phyloP scores from a whole-genome alignment of 2,113 vertebrate genomes.

The Bujurquina vittata region DNA sequence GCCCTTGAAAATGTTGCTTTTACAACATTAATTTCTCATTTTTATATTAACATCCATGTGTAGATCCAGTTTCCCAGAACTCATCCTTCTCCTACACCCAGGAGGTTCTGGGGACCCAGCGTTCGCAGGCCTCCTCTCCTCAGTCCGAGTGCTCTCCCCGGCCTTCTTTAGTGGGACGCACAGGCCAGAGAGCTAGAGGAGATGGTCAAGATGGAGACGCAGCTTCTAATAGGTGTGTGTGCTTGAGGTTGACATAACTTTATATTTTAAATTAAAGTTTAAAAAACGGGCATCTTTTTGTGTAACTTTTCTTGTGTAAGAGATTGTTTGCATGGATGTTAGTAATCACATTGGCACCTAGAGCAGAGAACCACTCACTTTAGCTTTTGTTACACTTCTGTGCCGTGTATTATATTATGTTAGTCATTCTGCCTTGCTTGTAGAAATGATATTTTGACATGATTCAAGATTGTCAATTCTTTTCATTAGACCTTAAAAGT shows the following conservation, averaged over 20 bases:
- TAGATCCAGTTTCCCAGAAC: constrained; percentile 91
- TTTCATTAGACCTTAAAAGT: constrained; percentile 16
- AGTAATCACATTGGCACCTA: not conserved
- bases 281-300: not conserved
- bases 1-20: not conserved
- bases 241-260: constrained; percentile 18
- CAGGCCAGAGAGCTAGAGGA: constrained; percentile 88
- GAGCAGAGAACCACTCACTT: not conserved
- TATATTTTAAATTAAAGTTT: not conserved
- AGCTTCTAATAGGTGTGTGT: constrained; percentile 87
- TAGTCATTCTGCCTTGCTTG: not conserved
- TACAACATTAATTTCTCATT: not conserved
- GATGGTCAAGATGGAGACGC: constrained; percentile 97
- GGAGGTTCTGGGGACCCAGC: constrained; percentile 79
- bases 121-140: constrained; percentile 86
- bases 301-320: not conserved
- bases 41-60: not conserved
- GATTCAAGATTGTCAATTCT: constrained; percentile 19
- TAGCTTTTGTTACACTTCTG: constrained; percentile 24
- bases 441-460: constrained; percentile 6
- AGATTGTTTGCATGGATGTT: constrained; percentile 2
- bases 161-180: constrained; percentile 91
- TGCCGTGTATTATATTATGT: constrained; percentile 1
- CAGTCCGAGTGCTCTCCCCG: constrained; percentile 87
- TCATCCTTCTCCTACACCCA: constrained; percentile 90